Percentiles rank a stretch among this genome's conserved stretches.
Conservation (phyloP, 2,888 invertebrate species). For the Zygothrica quintamaculata region DNA sequence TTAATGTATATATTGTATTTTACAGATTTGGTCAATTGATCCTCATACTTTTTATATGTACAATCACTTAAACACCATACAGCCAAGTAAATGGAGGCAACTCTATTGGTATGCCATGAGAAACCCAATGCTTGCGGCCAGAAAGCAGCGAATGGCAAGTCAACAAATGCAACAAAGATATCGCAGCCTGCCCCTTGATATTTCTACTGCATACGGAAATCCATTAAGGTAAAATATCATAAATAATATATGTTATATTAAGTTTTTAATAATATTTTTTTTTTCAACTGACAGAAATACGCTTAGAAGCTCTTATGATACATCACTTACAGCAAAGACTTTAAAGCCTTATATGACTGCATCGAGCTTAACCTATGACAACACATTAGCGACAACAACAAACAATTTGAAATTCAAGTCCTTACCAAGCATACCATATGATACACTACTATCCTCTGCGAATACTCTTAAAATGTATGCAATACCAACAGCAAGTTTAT, state of each 20-base stretch:
- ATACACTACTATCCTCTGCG: neutral
- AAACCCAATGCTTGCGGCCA: conserved; percentile 40
- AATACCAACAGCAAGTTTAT: neutral
- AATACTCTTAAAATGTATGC: conserved; percentile 6
- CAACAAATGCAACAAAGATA: conserved; percentile 22
- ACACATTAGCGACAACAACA: conserved; percentile 10
- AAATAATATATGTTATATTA: neutral
- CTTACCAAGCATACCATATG: neutral
- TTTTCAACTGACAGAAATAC: no score
- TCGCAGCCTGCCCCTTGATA: conserved; percentile 10
- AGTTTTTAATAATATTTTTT: neutral
- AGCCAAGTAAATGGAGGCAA: conserved; percentile 43
- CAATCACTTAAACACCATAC: conserved; percentile 34
- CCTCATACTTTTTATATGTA: conserved; percentile 31
- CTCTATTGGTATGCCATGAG: conserved; percentile 51
- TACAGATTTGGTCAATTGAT: conserved; percentile 7
- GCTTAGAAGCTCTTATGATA: conserved; percentile 24
- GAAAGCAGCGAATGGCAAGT: conserved; percentile 42
- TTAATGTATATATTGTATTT: no score
- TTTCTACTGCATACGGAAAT: conserved; percentile 4
- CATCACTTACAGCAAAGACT: conserved; percentile 13
- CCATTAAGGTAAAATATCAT: conserved; percentile 14
- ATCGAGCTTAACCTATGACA: conserved; percentile 8
- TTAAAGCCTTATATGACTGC: conserved; percentile 20
- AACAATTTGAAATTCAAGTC: conserved; percentile 24